Evolutionary conservation across 1,140 invertebrate genomes (phyloP).

Genomic region (Phortica variegata): DNA sequence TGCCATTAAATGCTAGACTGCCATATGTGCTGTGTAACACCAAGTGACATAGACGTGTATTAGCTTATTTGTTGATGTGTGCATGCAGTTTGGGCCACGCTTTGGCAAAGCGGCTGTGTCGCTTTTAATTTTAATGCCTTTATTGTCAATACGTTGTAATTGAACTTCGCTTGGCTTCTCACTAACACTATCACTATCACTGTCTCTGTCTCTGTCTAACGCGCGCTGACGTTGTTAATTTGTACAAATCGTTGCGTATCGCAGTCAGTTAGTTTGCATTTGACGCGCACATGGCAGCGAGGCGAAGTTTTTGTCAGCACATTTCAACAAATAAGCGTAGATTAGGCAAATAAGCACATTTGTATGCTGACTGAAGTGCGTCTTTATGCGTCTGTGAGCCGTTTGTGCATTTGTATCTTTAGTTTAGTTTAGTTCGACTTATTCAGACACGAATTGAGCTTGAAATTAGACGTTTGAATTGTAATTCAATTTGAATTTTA

Average conservation of each 20-base stretch:
- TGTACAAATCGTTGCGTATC: no score
- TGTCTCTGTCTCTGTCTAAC: neutral
- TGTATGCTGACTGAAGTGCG: conserved; percentile 44
- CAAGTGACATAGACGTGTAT: no score
- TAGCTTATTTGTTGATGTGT: no score
- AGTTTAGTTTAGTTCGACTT: no score
- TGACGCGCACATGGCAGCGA: no score
- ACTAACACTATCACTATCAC: neutral
- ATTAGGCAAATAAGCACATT: conserved; percentile 54
- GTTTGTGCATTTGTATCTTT: no score
- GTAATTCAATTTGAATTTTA: conserved; percentile 17
- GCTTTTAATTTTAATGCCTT: conserved; percentile 53
- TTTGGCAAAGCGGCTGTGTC: conserved; percentile 13
- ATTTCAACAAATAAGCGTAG: conserved; percentile 43
- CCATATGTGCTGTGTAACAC: no score
- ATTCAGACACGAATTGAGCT: conserved; percentile 15
- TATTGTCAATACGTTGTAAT: conserved; percentile 47
- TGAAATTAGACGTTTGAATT: neutral
- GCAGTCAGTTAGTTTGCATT: no score
- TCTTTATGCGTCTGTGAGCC: conserved; percentile 4
- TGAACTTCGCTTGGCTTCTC: conserved; percentile 44
- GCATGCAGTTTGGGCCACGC: no score
- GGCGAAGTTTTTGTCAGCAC: conserved; percentile 17
- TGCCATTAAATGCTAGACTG: no score
- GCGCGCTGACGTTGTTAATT: conserved; percentile 26